These are phyloP conservation scores for Uropsilus gracilis DNA, from an alignment of 2,113 vertebrate species.

Conservation along the genomic window DNA sequence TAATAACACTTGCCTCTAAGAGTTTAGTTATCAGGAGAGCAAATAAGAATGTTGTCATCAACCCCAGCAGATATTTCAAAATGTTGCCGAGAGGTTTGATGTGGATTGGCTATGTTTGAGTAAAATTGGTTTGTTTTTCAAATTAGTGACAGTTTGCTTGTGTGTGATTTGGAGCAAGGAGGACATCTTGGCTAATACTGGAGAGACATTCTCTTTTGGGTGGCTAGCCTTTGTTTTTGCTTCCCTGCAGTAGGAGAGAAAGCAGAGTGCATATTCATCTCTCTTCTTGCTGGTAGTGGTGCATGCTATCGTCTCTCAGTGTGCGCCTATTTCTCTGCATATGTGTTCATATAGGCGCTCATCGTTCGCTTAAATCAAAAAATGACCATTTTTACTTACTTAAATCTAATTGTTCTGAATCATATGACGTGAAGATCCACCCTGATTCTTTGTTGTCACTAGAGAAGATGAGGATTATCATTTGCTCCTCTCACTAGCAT, in stretches of 20 bases:
- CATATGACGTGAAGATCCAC: neutral
- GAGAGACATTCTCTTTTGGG: neutral
- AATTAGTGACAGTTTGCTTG: slow-evolving; percentile 15
- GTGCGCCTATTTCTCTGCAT: neutral
- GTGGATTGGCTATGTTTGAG: slow-evolving; percentile 32
- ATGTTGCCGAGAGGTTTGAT: slow-evolving; percentile 16
- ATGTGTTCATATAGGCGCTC: neutral
- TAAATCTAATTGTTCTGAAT: slow-evolving; percentile 46
- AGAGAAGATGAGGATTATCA: slow-evolving; percentile 21
- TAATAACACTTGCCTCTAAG: slow-evolving; percentile 41
- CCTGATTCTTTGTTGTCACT: slow-evolving; percentile 10
- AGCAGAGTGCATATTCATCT: neutral
- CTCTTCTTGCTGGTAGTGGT: slow-evolving; percentile 21
- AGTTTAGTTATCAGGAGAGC: slow-evolving; percentile 50
- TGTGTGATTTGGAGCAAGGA: neutral
- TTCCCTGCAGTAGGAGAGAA: neutral
- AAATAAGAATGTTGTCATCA: neutral
- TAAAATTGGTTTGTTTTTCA: neutral
- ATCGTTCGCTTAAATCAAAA: slow-evolving; percentile 30
- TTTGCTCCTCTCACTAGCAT: neutral
- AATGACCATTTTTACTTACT: slow-evolving; percentile 23
- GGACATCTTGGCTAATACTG: neutral
- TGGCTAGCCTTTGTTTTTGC: neutral
- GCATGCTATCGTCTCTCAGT: neutral
- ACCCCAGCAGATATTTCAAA: neutral